Evolutionary conservation across 2,888 invertebrate species (phyloP).

Genomic region (Stictocephala bisonia): DNA sequence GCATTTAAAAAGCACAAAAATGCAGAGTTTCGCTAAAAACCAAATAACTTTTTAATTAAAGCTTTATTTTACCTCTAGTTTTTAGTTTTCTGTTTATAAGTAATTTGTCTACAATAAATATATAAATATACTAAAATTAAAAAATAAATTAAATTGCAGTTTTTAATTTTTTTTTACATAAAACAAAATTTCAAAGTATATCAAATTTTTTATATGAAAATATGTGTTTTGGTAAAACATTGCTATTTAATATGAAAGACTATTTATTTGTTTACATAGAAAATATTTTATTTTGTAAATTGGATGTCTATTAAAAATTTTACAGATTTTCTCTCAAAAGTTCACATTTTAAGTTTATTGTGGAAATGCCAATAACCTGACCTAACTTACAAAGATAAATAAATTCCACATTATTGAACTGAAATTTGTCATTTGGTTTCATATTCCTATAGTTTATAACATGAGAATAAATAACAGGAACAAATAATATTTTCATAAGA

Average conservation of each 20-base stretch:
- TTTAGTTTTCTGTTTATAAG: constrained; percentile 4
- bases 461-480: constrained; percentile 9
- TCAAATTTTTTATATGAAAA: background rate
- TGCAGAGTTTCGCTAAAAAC: constrained; percentile 32
- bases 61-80: background rate
- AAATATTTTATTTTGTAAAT: constrained; percentile 11
- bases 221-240: background rate
- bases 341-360: background rate
- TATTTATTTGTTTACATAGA: constrained; percentile 6
- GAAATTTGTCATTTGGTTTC: constrained; percentile 1
- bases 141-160: background rate
- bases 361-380: background rate
- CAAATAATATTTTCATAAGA: constrained; percentile 14
- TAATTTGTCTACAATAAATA: constrained; percentile 1
- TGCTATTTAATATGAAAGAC: constrained; percentile 11
- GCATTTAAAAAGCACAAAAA: too few relatives aligned
- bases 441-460: background rate
- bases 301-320: background rate
- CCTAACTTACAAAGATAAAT: background rate
- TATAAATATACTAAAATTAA: background rate
- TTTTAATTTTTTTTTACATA: background rate
- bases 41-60: constrained; percentile 4
- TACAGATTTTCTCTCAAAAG: constrained; percentile 6
- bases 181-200: constrained; percentile 12
- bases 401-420: constrained; percentile 5